Evolutionary conservation across 2,113 vertebrate genomes (phyloP), one percentile per base, ranked within the genome.

Genomic region (Gorsachius goisagi): DNA sequence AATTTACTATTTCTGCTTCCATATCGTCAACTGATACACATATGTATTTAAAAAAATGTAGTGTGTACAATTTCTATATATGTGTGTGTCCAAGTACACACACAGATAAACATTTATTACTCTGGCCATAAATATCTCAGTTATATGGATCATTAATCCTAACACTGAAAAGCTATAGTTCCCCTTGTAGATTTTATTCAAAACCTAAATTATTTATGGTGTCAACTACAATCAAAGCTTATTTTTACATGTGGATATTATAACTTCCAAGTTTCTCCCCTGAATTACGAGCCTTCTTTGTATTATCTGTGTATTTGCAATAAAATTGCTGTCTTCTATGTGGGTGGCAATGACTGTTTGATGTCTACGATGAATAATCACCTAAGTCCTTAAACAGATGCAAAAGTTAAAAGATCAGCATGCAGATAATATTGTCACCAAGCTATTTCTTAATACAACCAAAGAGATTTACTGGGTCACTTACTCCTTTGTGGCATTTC

Each of bases 41-140:
- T 11, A 17, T 9, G 3, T 27, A 55, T 67, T 85, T 82, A 0
- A 5, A 28, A 41, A 84, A 77, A 73, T 9, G 11, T 8, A 67
- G 0, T n/a, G 59, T 1, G 12, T 22, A 63, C 12, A 26, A 60
- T 44, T 80, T 82, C 47, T 63, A 5, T 33, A 13, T 6, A 11
- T 14, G 4, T 20, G 27, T 32, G 11, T n/a, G 9, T 41, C 47
- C 22, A 18, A 53, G 17, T 39, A 10, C 2, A 2, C 2, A 2
- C 32, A 75, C 6, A 55, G 27, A 60, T 15, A 44, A 64, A 74
- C 8, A 56, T 45, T 60, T 76, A 60, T 44, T 76, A 72, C 16
- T 73, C 49, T 60, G n/a, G 47, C 33, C 53, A 79, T 41, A 83
- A 76, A 39, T 23, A 77, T 20, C 35, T 49, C 72, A 89, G 30